These are phyloP conservation scores for Drosophila fungiperda DNA, from an alignment of 2,888 invertebrate species.

Conservation along the genomic window DNA sequence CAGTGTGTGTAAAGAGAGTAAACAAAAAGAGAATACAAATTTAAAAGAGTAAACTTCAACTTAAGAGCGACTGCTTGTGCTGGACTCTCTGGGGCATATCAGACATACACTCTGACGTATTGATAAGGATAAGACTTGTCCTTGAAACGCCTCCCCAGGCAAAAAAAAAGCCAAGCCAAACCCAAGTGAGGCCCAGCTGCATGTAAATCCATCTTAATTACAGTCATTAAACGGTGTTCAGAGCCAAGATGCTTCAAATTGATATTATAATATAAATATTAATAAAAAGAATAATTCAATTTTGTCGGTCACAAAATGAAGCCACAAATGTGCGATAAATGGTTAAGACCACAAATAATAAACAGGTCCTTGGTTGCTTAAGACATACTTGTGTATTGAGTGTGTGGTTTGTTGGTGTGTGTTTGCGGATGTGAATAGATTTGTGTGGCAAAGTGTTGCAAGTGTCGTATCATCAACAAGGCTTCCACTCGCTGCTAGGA, in stretches of 20 bases:
- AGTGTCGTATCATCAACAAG: conserved; percentile 71
- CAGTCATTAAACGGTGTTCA: conserved; percentile 51
- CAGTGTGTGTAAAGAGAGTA: background rate
- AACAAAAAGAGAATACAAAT: conserved; percentile 1
- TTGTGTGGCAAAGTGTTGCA: conserved; percentile 53
- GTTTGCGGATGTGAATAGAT: background rate
- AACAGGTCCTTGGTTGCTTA: conserved; percentile 46
- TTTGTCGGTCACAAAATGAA: conserved; percentile 41
- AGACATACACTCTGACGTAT: conserved; percentile 44
- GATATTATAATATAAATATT: conserved; percentile 55
- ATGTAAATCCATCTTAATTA: conserved; percentile 58
- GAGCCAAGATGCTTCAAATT: conserved; percentile 32
- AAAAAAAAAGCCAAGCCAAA: conserved; percentile 15
- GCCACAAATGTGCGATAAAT: conserved; percentile 62
- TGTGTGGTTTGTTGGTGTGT: background rate
- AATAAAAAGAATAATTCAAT: conserved; percentile 56
- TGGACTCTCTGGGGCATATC: conserved; percentile 8
- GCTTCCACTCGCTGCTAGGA: conserved; percentile 22
- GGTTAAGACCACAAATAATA: conserved; percentile 58
- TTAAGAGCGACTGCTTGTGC: conserved; percentile 29
- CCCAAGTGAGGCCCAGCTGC: conserved; percentile 39
- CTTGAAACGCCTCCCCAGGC: conserved; percentile 25
- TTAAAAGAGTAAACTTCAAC: background rate
- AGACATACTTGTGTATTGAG: background rate
- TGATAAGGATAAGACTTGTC: conserved; percentile 68